phyloP scores from a whole-genome alignment of 92 coral and sea anemone genomes.

The Blastomussa wellsi region DNA sequence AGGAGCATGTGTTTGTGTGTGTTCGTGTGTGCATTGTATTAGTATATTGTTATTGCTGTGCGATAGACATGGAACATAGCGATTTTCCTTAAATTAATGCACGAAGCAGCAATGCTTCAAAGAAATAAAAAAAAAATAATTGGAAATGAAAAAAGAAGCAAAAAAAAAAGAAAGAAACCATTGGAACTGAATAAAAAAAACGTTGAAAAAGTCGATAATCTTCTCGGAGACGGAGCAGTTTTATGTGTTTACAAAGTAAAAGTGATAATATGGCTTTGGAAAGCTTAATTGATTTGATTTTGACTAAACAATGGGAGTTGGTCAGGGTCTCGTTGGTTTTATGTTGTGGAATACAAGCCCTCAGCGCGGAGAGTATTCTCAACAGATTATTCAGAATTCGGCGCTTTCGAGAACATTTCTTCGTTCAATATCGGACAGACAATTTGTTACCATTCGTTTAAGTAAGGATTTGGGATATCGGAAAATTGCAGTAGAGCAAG shows the following conservation, averaged over 20 bases:
- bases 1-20: not conserved
- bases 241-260: not conserved
- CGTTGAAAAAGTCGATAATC: not conserved
- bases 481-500: not conserved
- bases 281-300: not conserved
- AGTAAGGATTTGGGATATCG: not conserved
- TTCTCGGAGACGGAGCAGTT: not conserved
- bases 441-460: not conserved
- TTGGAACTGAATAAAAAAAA: not conserved
- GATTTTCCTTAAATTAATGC: not conserved
- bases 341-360: slow-evolving; percentile 5
- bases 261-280: not conserved
- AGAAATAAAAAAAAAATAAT: not conserved
- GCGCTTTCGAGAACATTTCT: not conserved
- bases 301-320: not conserved
- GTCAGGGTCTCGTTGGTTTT: not conserved
- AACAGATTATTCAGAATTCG: not conserved
- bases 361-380: not conserved
- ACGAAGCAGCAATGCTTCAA: no score
- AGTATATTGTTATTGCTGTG: not conserved
- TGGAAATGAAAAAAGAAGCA: not conserved
- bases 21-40: not conserved
- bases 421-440: not conserved
- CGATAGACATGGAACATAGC: not conserved
- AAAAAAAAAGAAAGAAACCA: not conserved